A percentile compares a stretch with the other conserved stretches of the same genome.
Evolutionary conservation across 2,113 vertebrate genomes (phyloP).

Genomic region (Aegithalos caudatus): DNA sequence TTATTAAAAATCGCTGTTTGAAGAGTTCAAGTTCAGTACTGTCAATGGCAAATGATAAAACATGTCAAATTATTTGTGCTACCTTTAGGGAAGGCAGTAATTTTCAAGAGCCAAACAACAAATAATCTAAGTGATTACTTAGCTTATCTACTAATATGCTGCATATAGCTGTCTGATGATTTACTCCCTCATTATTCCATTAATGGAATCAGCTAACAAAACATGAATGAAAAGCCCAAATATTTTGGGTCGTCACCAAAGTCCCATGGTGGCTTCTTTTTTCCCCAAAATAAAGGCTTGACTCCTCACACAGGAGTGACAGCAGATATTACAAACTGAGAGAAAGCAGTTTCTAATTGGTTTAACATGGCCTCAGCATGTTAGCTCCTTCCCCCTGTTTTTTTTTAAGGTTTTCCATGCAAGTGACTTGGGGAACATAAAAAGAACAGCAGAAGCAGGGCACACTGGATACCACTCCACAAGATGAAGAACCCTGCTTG

Average conservation of each 20-base stretch:
- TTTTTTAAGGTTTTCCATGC: background rate
- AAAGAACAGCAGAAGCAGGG: background rate
- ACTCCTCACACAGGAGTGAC: accelerated
- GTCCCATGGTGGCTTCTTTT: background rate
- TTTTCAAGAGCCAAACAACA: background rate
- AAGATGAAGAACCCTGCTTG: background rate
- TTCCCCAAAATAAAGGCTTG: background rate
- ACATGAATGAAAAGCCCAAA: background rate
- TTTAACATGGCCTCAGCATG: background rate
- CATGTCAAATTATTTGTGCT: background rate
- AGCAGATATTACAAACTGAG: background rate
- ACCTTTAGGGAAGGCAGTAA: background rate
- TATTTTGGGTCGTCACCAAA: background rate
- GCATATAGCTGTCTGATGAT: background rate
- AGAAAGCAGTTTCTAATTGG: background rate
- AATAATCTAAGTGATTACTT: background rate
- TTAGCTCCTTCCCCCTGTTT: background rate
- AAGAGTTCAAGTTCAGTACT: background rate
- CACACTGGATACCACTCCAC: background rate
- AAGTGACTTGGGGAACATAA: slow-evolving; percentile 3
- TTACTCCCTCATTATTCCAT: background rate
- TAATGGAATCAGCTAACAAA: slow-evolving; percentile 1
- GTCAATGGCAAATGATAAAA: background rate
- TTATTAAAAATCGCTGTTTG: slow-evolving; percentile 6
- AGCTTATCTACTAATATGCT: background rate